These are phyloP conservation scores for Bembecia ichneumoniformis DNA, from an alignment of 2,888 invertebrate genomes.

Conservation along the genomic window DNA sequence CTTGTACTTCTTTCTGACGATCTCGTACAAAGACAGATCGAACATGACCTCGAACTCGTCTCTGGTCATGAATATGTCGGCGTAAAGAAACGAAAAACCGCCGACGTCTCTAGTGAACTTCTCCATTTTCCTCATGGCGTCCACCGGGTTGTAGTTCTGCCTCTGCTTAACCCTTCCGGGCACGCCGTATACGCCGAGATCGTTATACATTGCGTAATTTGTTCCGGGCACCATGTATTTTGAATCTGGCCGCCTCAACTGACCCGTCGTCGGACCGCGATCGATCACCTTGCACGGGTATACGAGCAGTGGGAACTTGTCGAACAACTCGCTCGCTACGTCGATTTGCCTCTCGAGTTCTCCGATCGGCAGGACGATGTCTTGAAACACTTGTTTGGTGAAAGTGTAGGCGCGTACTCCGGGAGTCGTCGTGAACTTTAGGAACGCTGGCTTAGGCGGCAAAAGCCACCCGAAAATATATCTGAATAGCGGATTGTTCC, in stretches of 20 bases:
- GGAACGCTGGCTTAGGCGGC: slow-evolving; percentile 79
- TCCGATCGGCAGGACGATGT: slow-evolving; percentile 77
- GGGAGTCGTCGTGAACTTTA: slow-evolving; percentile 80
- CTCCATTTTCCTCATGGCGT: slow-evolving; percentile 79
- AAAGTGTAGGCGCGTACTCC: slow-evolving; percentile 78
- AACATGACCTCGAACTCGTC: slow-evolving; percentile 79
- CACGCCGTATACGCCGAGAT: slow-evolving; percentile 79
- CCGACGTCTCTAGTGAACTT: slow-evolving; percentile 78
- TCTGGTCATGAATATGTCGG: slow-evolving; percentile 78
- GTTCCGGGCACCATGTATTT: slow-evolving; percentile 76
- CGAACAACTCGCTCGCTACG: slow-evolving; percentile 72
- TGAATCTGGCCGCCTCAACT: slow-evolving; percentile 66
- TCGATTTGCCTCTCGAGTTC: slow-evolving; percentile 77
- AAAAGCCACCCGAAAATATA: slow-evolving; percentile 76
- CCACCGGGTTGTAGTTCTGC: slow-evolving; percentile 74
- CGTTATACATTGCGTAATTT: slow-evolving; percentile 79
- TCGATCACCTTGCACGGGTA: slow-evolving; percentile 79
- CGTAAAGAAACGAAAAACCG: slow-evolving; percentile 79
- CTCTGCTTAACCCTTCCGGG: slow-evolving; percentile 75
- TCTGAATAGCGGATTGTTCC: slow-evolving; percentile 76
- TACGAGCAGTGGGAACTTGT: slow-evolving; percentile 77
- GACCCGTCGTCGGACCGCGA: slow-evolving; percentile 73
- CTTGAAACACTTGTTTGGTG: slow-evolving; percentile 80
- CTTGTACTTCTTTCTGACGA: slow-evolving; percentile 70
- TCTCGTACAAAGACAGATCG: slow-evolving; percentile 75